These are phyloP conservation scores for Frankliniella intonsa DNA, from an alignment of 2,888 invertebrate genomes.

Conservation along the genomic window DNA sequence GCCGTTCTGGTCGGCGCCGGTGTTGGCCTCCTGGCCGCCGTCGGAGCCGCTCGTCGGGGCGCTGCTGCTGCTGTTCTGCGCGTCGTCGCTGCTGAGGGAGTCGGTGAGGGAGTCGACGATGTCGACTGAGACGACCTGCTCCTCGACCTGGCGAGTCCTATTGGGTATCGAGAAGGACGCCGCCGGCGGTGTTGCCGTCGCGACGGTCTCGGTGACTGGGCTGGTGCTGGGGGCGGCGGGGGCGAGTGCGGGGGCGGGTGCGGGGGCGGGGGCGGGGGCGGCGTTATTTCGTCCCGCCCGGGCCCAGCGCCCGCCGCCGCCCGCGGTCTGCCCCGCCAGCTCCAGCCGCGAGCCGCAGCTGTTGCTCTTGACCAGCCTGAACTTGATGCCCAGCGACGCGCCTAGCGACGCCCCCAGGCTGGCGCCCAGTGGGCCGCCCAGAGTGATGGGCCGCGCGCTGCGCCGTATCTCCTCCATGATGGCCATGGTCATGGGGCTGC, in stretches of 20 bases:
- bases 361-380: constrained; percentile 77
- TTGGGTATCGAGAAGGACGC: too few relatives aligned
- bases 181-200: background rate
- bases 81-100: background rate
- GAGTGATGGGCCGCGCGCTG: background rate
- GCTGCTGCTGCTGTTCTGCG: background rate
- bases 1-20: background rate
- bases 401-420: background rate
- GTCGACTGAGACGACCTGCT: background rate
- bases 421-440: background rate
- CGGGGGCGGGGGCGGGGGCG: background rate
- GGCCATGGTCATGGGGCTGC: constrained; percentile 66
- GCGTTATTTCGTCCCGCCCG: constrained; percentile 36
- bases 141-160: background rate
- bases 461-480: constrained; percentile 67
- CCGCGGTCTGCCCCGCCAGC: constrained; percentile 56
- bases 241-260: background rate
- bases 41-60: background rate
- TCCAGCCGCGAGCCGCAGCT: constrained; percentile 80
- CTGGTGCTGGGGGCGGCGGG: background rate
- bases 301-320: constrained; percentile 38
- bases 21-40: background rate
- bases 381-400: constrained; percentile 59
- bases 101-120: background rate
- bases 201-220: background rate